Evolutionary conservation across 2,888 invertebrate species (phyloP), one percentile per base, ranked within the genome.

Genomic region (Tridacna gigas): DNA sequence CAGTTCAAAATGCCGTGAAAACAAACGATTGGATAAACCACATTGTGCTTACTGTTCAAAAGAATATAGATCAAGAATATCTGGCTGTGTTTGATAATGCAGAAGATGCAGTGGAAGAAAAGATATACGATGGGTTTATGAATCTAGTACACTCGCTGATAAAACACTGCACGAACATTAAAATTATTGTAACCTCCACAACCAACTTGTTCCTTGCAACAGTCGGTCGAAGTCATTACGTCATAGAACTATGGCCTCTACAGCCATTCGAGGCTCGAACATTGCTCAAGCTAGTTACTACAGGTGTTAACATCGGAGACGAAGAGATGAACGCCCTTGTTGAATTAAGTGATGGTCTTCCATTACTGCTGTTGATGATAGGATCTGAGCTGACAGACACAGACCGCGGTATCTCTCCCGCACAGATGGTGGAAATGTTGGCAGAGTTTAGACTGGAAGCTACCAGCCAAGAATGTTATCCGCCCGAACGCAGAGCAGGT

Each of bases 381-480:
- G 73, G 60, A 5, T 51, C 78, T 9, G 73, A 71, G 45, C 37
- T 78, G 15, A 78, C 26, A 11, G 60, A 67, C 20, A 51, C 13
- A 22, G 61, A 61, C 22, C n/a, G 47, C 13, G 37, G 37, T n/a
- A 45, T 78, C 18, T 37, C 37, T 13, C 78, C 78, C 18, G 1
- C 22, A 25, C 45, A 61, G 26, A 60, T 78, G 78, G 78, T 78
- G 28, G 78, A 78, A 13, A 56, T 78, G 60, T 47, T 78, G 73
- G 26, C 71, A 20, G 60, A 73, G 25, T 60, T 71, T n/a, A 12
- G 71, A 63, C 71, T 78, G n/a, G 71, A 78, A 51, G 61, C 60
- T 3, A n/a, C 71, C 7, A 73, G 73, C 45, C 26, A 20, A 26
- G 73, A 78, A 20, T 78, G 26, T 61, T 78, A 78, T 61, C 78